These are phyloP conservation scores for Murina feae DNA, from an alignment of 2,113 vertebrate genomes.

Conservation along the genomic window DNA sequence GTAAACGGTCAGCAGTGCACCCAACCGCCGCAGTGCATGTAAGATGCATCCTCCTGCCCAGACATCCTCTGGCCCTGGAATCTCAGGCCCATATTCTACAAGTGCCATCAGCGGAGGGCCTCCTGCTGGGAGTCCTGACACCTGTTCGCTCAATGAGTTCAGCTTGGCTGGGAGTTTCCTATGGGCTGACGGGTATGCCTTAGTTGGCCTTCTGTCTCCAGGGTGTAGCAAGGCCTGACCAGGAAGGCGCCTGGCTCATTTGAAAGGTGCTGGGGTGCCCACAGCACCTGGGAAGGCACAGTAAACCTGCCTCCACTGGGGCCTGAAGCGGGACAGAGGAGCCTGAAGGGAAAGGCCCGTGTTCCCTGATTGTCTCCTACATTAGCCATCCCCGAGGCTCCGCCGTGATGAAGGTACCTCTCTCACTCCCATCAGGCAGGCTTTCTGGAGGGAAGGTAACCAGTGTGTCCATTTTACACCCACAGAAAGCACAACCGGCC, in stretches of 20 bases:
- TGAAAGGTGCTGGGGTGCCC: not conserved
- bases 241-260: not conserved
- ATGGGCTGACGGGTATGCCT: accelerated
- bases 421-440: not conserved
- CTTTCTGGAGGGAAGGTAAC: not conserved
- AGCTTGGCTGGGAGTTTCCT: not conserved
- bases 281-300: no score
- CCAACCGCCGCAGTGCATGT: accelerated
- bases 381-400: not conserved
- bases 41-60: not conserved
- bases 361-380: not conserved
- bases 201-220: not conserved
- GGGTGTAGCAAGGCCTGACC: not conserved
- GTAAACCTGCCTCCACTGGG: no score
- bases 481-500: not conserved
- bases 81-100: not conserved
- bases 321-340: not conserved
- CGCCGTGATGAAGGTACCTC: not conserved
- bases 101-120: not conserved
- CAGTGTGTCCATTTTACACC: not conserved
- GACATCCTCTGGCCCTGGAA: not conserved
- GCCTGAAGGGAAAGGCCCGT: not conserved
- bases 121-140: not conserved
- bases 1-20: accelerated
- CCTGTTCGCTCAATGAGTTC: not conserved